Evolutionary conservation across 2,113 vertebrate species (phyloP), one percentile per base, ranked within the genome.

Genomic region (Otis tarda): DNA sequence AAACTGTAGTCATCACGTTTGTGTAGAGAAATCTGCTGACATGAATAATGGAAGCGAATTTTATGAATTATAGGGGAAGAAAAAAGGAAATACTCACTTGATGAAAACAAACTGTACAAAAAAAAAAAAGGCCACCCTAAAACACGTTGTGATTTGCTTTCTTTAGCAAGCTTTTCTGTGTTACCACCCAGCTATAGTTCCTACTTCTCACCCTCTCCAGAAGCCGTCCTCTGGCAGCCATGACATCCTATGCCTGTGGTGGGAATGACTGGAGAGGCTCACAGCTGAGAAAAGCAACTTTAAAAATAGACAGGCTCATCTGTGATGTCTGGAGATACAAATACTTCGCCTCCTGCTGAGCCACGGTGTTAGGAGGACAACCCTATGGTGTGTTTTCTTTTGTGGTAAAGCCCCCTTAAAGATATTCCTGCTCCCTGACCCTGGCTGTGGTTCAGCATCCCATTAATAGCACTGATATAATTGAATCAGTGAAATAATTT

Each of bases 231-330:
- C 55, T 68, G 50, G 81, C 70, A 91, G 57, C 49, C 45, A 11
- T 56, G 81, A n/a, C 41, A 76, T 60, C 50, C 63, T 53, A 3
- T 49, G n/a, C 53, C 83, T 5, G 4, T 21, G 33, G 47, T 39
- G 49, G 75, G 28, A 84, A 39, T 59, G 57, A 63, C 35, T 71
- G 27, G 77, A 68, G 69, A 84, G 43, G 17, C 79, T 95, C 77
- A n/a, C 65, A 87, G 78, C 92, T 91, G 78, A 85, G 75, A 85
- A 90, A 94, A 85, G 75, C 92, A 57, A 17, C 53, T 93, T 85
- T 49, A 90, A 90, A 95, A 94, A 95, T 87, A 96, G 92, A 13
- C 61, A 52, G 56, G 55, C 70, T 97, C 57, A 39, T 91, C 78
- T 79, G 75, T 56, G 75, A 25, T 88, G 95, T 92, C 94, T 96